Percentiles rank a stretch among this genome's conserved stretches.
Conservation (phyloP, 2,113 vertebrate species). For the Limnothrissa miodon region DNA sequence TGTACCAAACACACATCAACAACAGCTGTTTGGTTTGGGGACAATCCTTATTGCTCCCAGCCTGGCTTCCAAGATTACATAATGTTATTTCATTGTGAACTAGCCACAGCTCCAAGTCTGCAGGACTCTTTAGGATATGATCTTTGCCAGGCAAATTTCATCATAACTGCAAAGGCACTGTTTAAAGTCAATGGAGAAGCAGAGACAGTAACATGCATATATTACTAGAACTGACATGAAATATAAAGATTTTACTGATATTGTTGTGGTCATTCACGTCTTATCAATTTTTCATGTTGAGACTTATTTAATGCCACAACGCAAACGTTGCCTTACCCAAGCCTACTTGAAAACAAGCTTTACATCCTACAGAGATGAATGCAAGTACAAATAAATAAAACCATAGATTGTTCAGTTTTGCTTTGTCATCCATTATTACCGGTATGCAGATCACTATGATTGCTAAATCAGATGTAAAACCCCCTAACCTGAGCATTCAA, state of each 20-base stretch:
- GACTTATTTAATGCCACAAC: not conserved
- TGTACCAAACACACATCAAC: not conserved
- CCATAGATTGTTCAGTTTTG: not conserved
- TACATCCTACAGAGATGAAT: not conserved
- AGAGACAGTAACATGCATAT: not conserved
- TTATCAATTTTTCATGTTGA: not conserved
- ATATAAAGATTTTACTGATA: not conserved
- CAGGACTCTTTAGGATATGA: not conserved
- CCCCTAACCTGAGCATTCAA: too few species aligned
- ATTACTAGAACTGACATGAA: not conserved
- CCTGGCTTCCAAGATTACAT: not conserved
- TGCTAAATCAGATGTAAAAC: too few species aligned
- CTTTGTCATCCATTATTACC: not conserved
- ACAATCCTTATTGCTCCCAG: not conserved
- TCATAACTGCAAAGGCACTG: too few species aligned
- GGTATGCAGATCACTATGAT: too few species aligned
- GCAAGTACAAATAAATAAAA: not conserved
- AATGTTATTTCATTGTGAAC: constrained; percentile 4
- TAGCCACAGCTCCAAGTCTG: not conserved
- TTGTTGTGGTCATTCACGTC: not conserved
- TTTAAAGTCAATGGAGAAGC: not conserved
- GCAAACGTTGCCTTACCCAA: not conserved
- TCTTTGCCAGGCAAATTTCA: not conserved
- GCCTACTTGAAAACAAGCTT: not conserved
- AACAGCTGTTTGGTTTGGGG: not conserved